Conservation (phyloP, 2,113 vertebrate species). For the Anolis carolinensis region DNA sequence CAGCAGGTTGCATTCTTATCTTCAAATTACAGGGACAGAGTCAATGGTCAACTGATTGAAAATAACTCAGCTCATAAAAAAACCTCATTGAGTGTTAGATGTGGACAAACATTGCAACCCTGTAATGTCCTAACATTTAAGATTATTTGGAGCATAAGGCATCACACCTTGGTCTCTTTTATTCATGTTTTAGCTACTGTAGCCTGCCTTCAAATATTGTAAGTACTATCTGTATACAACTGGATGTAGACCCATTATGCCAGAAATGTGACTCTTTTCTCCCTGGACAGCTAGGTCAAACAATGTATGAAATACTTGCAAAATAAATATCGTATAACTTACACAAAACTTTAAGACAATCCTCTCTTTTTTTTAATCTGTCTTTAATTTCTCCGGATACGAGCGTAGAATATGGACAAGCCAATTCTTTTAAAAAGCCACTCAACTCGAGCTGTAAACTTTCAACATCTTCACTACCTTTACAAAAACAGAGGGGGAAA, state of each 20-base stretch:
- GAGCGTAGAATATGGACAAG: constrained; percentile 83
- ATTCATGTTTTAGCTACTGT: neutral
- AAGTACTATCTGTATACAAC: neutral
- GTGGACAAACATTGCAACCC: neutral
- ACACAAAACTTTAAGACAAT: constrained; percentile 89
- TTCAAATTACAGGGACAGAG: neutral
- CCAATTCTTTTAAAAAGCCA: constrained; percentile 89
- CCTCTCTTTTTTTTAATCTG: constrained; percentile 76
- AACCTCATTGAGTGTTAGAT: too few relatives aligned
- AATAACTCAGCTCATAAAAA: neutral
- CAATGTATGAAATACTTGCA: neutral
- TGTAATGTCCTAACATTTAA: neutral
- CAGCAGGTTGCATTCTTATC: neutral
- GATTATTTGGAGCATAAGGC: too few relatives aligned
- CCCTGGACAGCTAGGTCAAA: neutral
- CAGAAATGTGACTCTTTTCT: neutral
- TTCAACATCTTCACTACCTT: constrained; percentile 83
- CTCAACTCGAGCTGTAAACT: constrained; percentile 87
- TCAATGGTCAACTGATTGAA: too few relatives aligned
- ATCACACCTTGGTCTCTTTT: neutral
- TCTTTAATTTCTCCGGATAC: constrained; percentile 83
- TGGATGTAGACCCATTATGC: neutral
- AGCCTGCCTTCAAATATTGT: neutral
- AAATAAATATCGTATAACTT: constrained; percentile 58
- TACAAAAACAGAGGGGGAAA: constrained; percentile 23